A percentile compares a stretch with the other conserved stretches of the same genome.
Conservation (phyloP, 2,113 vertebrate genomes). For the Parus major region DNA sequence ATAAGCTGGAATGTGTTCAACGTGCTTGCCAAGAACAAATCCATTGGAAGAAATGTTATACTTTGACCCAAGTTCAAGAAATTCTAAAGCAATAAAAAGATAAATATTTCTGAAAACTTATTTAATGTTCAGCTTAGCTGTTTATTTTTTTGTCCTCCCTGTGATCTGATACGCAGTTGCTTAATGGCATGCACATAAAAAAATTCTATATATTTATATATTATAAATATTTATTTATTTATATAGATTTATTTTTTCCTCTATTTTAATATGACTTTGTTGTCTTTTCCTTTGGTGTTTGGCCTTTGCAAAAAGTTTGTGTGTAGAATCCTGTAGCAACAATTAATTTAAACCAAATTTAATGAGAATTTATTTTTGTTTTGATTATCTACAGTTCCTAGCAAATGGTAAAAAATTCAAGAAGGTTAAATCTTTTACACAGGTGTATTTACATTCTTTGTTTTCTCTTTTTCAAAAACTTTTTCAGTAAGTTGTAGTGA, state of each 20-base stretch:
- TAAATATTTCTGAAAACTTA: conserved; percentile 44
- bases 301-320: not conserved
- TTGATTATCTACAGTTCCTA: not conserved
- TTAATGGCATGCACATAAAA: not conserved
- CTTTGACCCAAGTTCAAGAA: conserved; percentile 51
- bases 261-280: not conserved
- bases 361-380: not conserved
- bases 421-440: not conserved
- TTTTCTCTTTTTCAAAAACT: not conserved
- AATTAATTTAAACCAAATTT: not conserved
- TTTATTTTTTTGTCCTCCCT: not conserved
- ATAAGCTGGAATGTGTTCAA: conserved; percentile 31
- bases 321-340: not conserved
- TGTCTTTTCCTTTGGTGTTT: not conserved
- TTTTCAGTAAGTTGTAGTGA: not conserved
- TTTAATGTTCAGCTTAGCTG: not conserved
- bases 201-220: not conserved
- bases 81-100: conserved; percentile 49
- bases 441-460: not conserved
- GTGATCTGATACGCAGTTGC: not conserved
- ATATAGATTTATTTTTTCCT: not conserved
- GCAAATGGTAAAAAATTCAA: not conserved
- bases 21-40: conserved; percentile 62
- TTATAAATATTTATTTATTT: too few species aligned
- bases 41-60: conserved; percentile 50